These are phyloP conservation scores for Dichetophora obliterata DNA, from an alignment of 2,888 invertebrate species.

Conservation along the genomic window DNA sequence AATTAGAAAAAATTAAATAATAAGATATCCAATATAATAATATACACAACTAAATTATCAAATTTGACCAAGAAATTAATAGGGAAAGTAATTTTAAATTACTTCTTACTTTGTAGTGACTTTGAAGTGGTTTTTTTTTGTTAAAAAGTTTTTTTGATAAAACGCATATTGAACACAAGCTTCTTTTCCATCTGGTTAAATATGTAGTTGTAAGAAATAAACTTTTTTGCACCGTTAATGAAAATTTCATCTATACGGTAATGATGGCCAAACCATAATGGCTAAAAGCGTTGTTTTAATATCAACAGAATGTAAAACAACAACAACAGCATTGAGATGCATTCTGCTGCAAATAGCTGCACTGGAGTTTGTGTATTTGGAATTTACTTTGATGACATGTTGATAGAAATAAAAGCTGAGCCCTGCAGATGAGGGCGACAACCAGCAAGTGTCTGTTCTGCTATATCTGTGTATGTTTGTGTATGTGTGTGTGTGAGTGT, in stretches of 20 bases:
- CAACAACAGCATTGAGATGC: not conserved
- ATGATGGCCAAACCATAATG: not conserved
- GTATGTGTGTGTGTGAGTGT: not conserved
- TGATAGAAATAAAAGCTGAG: not conserved
- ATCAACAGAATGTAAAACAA: constrained; percentile 28
- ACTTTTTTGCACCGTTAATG: constrained; percentile 17
- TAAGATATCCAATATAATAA: too few species aligned
- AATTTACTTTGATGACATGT: constrained; percentile 28
- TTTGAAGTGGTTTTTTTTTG: too few species aligned
- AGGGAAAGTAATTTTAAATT: too few species aligned
- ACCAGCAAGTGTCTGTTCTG: not conserved
- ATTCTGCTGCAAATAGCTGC: not conserved
- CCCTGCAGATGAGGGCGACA: not conserved
- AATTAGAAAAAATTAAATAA: too few species aligned
- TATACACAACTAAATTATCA: too few species aligned
- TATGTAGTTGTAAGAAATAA: not conserved
- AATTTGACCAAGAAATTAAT: too few species aligned
- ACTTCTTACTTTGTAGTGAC: too few species aligned
- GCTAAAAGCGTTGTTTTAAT: constrained; percentile 31
- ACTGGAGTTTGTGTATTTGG: not conserved
- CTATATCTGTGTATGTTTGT: not conserved
- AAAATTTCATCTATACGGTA: not conserved
- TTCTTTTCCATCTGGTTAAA: too few species aligned
- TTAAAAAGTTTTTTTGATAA: too few species aligned
- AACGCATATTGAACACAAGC: too few species aligned